Evolutionary conservation across 2,113 vertebrate species (phyloP).

Genomic region (Odontesthes bonariensis): DNA sequence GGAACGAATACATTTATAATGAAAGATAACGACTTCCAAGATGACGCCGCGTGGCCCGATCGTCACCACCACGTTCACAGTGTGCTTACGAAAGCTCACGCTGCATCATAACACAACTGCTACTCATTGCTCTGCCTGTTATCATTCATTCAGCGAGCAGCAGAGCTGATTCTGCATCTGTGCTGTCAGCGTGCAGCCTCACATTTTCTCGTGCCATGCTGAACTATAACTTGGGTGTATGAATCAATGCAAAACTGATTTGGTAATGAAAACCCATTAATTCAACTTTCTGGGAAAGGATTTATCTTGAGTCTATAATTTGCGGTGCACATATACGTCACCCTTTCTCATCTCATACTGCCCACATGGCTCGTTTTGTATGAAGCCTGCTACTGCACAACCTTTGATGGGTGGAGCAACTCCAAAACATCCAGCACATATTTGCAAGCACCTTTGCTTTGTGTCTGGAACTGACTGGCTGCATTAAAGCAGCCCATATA

Average conservation of each 20-base stretch:
- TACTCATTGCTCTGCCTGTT: slow-evolving; percentile 13
- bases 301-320: not conserved
- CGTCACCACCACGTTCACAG: not conserved
- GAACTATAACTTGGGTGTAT: not conserved
- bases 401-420: not conserved
- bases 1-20: not conserved
- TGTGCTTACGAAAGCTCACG: slow-evolving; percentile 8
- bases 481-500: not conserved
- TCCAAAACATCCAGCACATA: slow-evolving; percentile 29
- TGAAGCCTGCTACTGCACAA: no score
- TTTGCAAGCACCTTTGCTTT: not conserved
- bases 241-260: not conserved
- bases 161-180: slow-evolving; percentile 30
- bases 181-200: slow-evolving; percentile 11
- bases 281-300: no score
- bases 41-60: not conserved
- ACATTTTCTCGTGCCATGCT: not conserved
- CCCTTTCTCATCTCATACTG: no score
- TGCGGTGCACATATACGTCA: no score
- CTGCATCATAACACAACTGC: slow-evolving; percentile 23
- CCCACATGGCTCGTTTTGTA: no score
- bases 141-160: slow-evolving; percentile 40
- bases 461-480: not conserved
- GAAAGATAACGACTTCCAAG: not conserved
- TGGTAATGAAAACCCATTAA: no score